Base-by-base conservation (phyloP, 2,888 invertebrate genomes). In the Clanis bilineata region DNA sequence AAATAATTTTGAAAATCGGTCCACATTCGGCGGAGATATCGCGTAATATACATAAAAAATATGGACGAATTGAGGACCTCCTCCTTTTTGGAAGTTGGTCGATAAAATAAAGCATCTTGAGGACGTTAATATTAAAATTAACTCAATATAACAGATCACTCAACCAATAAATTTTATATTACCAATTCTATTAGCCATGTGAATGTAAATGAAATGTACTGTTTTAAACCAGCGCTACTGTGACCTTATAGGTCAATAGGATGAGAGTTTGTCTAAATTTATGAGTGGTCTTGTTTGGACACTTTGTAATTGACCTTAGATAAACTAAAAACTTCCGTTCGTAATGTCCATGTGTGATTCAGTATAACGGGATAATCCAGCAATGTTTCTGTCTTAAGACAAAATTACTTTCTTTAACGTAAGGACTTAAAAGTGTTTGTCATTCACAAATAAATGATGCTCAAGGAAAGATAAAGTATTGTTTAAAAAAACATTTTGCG, bases 151-250 rank as follows among this genome's bases (percentile, higher is more conserved):
- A 4, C 3, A 18, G 51, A 9, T 28, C 51, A 18, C 10, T 1
- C 10, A 9, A 18, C 18, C 28, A 51, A 51, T 51, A 51, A 32
- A 51, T 47, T 47, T 28, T 6, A 6, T 28, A 47, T 51, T 51
- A 18, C 51, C 15, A 51, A 51, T 51, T 51, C 51, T 51, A 51
- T 32, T 32, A 51, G 28, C 9, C 28, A 51, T 10, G 18, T 18
- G 15, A 15, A 51, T 32, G 15, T 51, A 15, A 28, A 47, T 45
- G 25, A n/a, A 47, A 60, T 62, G 43, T 56, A 57, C 3, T 32
- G 18, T 25, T 28, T 28, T 7, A n/a, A 28, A 47, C 9, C 32
- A 51, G 15, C 9, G 28, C n/a, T 32, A 47, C 28, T 28, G 18
- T 28, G 51, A 51, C 51, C 51, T 51, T 51, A 32, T 51, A 28